Base-by-base conservation (phyloP, 2,888 invertebrate species). In the Erebia ligea region DNA sequence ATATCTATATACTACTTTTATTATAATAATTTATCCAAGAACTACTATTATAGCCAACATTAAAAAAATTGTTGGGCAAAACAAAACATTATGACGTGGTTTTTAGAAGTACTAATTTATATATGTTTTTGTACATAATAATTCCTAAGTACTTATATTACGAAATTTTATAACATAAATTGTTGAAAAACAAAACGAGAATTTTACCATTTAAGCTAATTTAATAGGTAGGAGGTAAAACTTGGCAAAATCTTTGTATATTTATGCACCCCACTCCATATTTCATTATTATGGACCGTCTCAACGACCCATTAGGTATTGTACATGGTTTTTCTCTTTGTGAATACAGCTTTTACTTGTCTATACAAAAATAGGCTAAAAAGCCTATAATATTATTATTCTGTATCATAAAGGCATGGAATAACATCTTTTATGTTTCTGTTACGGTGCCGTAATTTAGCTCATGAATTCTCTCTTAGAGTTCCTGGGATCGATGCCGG, bases 271-370 rank as follows among this genome's bases (percentile, higher is more conserved):
- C 67, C 52, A 42, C 34, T 48, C 48, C 50, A 63, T 67, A 67
- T 67, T 63, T 71, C 63, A 68, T 68, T 68, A 68, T 68, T 68
- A 68, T 68, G 15, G 45, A 61, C 52, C 54, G 25, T 71, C 52
- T 52, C 57, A 42, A 67, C 63, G 58, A 68, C 59, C 63, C 58
- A 64, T 68, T 64, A 68, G 21, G 40, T 65, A 68, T 68, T 68
- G 65, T 65, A 59, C 68, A 64, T 68, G 54, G 59, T 52, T 71
- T 68, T 71, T 68, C 58, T 63, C 69, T 45, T 48, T 45, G 25
- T 15, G 52, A 64, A 69, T 58, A 67, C 57, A 63, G 57, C 62
- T 21, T 45, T 62, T 62, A 62, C 48, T 54, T 19, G 17, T 11
- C 17, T 21, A 62, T 42, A 48, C 48, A 62, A 48, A 62, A 48